Conservation (phyloP, 2,797 vertebrate genomes). For the Fundulus diaphanus region DNA sequence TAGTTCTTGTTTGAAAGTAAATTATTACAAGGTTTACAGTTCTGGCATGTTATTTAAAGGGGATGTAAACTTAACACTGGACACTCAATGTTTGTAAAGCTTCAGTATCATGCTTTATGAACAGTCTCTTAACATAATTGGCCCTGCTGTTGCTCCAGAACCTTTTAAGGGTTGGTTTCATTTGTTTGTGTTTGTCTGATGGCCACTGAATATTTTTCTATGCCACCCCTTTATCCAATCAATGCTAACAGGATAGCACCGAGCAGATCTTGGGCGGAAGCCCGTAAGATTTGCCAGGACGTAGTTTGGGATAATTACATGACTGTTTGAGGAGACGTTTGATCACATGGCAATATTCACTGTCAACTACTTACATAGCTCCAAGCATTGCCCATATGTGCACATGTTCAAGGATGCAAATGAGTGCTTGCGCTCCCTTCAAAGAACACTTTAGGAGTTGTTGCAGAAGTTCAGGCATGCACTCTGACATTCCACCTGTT, state of each 20-base stretch:
- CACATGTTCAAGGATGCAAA: constrained; percentile 37
- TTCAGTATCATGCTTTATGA: not conserved
- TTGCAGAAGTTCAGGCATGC: constrained; percentile 32
- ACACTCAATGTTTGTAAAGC: not conserved
- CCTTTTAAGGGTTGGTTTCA: constrained; percentile 17
- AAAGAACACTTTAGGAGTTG: constrained; percentile 58
- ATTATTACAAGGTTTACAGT: not conserved
- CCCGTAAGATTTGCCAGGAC: constrained; percentile 57
- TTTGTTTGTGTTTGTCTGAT: constrained; percentile 48
- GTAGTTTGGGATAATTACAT: constrained; percentile 67
- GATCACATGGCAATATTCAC: constrained; percentile 27
- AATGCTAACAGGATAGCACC: constrained; percentile 53
- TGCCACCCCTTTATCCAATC: constrained; percentile 60
- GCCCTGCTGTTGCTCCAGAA: not conserved
- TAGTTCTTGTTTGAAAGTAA: not conserved
- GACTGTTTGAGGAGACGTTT: constrained; percentile 44
- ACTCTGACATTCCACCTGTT: constrained; percentile 21
- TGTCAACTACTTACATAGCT: constrained; percentile 13
- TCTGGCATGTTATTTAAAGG: not conserved
- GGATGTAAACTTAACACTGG: not conserved
- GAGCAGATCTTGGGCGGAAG: constrained; percentile 50
- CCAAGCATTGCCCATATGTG: not conserved
- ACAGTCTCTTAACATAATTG: not conserved
- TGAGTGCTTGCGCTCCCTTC: constrained; percentile 51
- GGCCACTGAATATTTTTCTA: constrained; percentile 35